Evolutionary conservation across 2,888 invertebrate species (phyloP).

Genomic region (Callyntrura guangdongensis): DNA sequence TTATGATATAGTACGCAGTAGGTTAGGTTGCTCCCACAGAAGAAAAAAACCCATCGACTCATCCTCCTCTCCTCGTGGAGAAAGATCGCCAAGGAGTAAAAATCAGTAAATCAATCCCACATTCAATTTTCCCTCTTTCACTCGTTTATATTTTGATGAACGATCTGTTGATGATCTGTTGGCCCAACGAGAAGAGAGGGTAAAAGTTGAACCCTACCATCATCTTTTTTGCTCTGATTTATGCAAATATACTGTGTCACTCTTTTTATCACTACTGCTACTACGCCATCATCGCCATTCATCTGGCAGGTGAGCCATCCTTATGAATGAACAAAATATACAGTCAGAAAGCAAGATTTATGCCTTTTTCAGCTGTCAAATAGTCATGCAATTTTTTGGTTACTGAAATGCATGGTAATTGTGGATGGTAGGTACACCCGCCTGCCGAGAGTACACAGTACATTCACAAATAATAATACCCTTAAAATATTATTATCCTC

Average conservation of each 20-base stretch:
- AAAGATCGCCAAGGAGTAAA: not conserved
- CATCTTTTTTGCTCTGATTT: slow-evolving; percentile 34
- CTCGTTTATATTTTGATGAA: too few relatives aligned
- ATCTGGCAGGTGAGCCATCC: not conserved
- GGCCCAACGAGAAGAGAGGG: too few relatives aligned
- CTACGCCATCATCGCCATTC: not conserved
- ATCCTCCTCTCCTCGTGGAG: too few relatives aligned
- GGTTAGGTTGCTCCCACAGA: too few relatives aligned
- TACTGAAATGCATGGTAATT: slow-evolving; percentile 2
- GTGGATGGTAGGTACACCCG: not conserved
- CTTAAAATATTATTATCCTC: not conserved
- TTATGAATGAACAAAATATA: too few relatives aligned
- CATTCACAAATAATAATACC: not conserved
- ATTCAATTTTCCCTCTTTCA: too few relatives aligned
- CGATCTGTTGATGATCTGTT: too few relatives aligned
- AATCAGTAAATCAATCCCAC: too few relatives aligned
- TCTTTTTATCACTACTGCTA: slow-evolving; percentile 2
- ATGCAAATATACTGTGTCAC: slow-evolving; percentile 56
- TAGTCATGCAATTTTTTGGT: not conserved
- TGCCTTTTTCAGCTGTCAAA: slow-evolving; percentile 41
- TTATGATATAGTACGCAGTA: too few relatives aligned
- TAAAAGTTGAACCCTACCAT: too few relatives aligned
- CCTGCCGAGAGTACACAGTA: not conserved
- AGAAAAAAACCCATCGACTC: not conserved
- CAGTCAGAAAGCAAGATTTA: not conserved